These are phyloP conservation scores for Nephrocerus scutellatus DNA, from an alignment of 2,888 invertebrate species.

Conservation along the genomic window DNA sequence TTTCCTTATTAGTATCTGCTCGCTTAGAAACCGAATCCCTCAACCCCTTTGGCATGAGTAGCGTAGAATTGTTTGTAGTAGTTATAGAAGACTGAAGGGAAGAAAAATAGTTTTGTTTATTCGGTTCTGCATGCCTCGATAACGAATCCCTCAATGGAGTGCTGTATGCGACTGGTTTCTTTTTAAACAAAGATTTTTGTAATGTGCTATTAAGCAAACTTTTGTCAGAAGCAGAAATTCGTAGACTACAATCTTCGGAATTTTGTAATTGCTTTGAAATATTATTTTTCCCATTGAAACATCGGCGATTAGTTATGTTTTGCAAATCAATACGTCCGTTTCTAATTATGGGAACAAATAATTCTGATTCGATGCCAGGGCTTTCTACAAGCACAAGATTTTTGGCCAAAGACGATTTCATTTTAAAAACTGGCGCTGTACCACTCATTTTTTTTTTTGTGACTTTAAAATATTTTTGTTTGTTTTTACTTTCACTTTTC, in stretches of 20 bases:
- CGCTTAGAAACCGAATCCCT: slow-evolving; percentile 5
- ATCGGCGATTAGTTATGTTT: slow-evolving; percentile 33
- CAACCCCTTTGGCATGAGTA: slow-evolving; percentile 22
- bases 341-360: slow-evolving; percentile 37
- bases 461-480: too few species aligned
- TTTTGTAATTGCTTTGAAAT: background rate
- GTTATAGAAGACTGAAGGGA: background rate
- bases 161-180: slow-evolving; percentile 19
- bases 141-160: slow-evolving; percentile 11
- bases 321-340: slow-evolving; percentile 34
- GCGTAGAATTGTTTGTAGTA: background rate
- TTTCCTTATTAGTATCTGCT: slow-evolving; percentile 1
- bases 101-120: background rate
- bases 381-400: slow-evolving; percentile 34
- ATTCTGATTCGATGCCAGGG: slow-evolving; percentile 33
- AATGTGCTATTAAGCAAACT: too few species aligned
- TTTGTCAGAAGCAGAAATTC: too few species aligned
- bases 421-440: slow-evolving; percentile 24
- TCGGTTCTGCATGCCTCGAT: slow-evolving; percentile 8
- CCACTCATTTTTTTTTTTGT: too few species aligned
- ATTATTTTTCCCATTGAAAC: slow-evolving; percentile 24
- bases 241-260: background rate
- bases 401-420: slow-evolving; percentile 34
- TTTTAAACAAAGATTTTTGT: background rate
- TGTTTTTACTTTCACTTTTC: too few species aligned